Percentiles rank a stretch among this genome's conserved stretches.
These are phyloP conservation scores for Sebastes schlegelii DNA, from an alignment of 2,113 vertebrate genomes.

Conservation along the genomic window DNA sequence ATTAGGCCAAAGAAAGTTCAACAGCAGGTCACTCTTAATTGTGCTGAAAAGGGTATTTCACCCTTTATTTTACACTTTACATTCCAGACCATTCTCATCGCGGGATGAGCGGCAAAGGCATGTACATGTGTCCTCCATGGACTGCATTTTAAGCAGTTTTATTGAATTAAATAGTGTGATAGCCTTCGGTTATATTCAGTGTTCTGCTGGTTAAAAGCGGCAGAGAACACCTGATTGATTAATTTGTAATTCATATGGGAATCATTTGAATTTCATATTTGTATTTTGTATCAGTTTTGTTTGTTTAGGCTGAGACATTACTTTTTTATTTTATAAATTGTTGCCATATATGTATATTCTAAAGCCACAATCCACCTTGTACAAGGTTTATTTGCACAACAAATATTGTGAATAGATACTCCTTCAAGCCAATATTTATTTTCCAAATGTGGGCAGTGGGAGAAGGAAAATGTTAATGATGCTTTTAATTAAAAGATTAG, in stretches of 20 bases:
- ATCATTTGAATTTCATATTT: background rate
- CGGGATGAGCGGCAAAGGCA: slow-evolving; percentile 1
- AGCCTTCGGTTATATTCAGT: background rate
- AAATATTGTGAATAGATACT: background rate
- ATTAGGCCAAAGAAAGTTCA: slow-evolving; percentile 50
- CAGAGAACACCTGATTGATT: background rate
- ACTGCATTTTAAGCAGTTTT: slow-evolving; percentile 60
- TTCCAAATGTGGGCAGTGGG: background rate
- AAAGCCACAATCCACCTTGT: background rate
- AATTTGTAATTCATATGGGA: background rate
- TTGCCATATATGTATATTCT: background rate
- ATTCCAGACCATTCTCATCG: slow-evolving; percentile 35
- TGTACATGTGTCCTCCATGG: slow-evolving; percentile 33
- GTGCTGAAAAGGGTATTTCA: slow-evolving; percentile 24
- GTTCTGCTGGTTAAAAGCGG: slow-evolving; percentile 27
- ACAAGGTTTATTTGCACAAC: background rate
- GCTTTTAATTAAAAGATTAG: slow-evolving; percentile 32
- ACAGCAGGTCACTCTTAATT: slow-evolving; percentile 53
- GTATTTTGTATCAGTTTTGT: background rate
- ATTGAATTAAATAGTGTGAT: slow-evolving; percentile 38
- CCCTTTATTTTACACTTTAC: slow-evolving; percentile 44
- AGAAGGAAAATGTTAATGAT: slow-evolving; percentile 9
- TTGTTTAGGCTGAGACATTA: background rate
- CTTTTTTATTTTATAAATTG: background rate
- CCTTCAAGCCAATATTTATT: background rate